A percentile compares a stretch with the other conserved stretches of the same genome.
Conservation (phyloP, 2,797 vertebrate species). For the Leuciscus waleckii region DNA sequence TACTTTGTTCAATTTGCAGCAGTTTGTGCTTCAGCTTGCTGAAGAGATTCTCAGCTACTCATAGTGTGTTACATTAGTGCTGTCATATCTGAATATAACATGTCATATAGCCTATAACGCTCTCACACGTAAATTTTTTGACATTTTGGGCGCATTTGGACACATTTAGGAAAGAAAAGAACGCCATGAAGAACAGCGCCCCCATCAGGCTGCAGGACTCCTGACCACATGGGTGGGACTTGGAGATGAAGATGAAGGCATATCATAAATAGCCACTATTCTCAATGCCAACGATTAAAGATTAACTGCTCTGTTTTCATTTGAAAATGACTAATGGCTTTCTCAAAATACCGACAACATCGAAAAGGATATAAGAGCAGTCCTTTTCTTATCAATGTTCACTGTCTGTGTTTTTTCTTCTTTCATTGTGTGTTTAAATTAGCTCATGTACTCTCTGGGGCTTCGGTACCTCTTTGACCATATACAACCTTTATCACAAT, state of each 20-base stretch:
- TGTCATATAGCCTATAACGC: too few species aligned
- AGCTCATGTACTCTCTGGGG: background rate
- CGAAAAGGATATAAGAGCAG: background rate
- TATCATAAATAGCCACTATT: background rate
- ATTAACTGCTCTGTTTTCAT: background rate
- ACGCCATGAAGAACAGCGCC: background rate
- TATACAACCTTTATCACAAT: constrained; percentile 33
- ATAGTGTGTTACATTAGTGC: too few species aligned
- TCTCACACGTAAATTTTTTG: too few species aligned
- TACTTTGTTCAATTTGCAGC: too few species aligned
- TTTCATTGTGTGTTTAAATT: background rate
- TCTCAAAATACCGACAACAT: background rate
- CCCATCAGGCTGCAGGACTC: background rate
- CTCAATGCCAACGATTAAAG: background rate
- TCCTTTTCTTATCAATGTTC: background rate
- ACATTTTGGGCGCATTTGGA: too few species aligned
- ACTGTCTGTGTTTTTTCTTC: background rate
- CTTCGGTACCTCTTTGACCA: background rate
- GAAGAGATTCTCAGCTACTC: too few species aligned
- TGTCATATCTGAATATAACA: too few species aligned
- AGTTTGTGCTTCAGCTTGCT: too few species aligned
- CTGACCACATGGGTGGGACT: too few species aligned
- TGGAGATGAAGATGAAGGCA: too few species aligned
- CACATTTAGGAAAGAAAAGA: too few species aligned
- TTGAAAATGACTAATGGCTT: background rate